A percentile compares a stretch with the other conserved stretches of the same genome.
Conservation (phyloP, 2,797 vertebrate genomes). For the Enteromius anoplus region DNA sequence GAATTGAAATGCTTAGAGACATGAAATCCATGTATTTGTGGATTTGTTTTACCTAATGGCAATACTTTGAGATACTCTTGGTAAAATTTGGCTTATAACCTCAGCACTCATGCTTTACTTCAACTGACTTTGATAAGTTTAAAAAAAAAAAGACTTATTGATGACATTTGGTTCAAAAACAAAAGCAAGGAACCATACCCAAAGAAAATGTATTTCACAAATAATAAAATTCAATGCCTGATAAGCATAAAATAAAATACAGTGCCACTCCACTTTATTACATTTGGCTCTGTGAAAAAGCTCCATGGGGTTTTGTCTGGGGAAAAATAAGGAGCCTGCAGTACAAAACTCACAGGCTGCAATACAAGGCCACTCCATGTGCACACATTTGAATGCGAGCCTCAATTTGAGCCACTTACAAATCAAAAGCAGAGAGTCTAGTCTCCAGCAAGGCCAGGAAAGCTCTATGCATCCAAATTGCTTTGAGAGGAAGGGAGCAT, state of each 20-base stretch:
- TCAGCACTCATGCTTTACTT: background rate
- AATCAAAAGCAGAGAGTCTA: slow-evolving; percentile 63
- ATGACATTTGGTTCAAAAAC: slow-evolving; percentile 44
- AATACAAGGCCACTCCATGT: slow-evolving; percentile 60
- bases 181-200: slow-evolving; percentile 13
- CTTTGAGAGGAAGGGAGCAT: slow-evolving; percentile 67
- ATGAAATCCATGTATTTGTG: background rate
- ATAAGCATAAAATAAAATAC: slow-evolving; percentile 53
- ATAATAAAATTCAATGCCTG: slow-evolving; percentile 31
- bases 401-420: slow-evolving; percentile 65
- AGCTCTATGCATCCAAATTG: slow-evolving; percentile 63
- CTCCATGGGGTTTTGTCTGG: slow-evolving; percentile 59
- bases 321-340: slow-evolving; percentile 55
- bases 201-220: slow-evolving; percentile 42
- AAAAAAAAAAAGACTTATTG: background rate
- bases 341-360: slow-evolving; percentile 51
- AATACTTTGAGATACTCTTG: background rate
- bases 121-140: background rate
- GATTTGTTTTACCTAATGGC: background rate
- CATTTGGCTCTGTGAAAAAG: slow-evolving; percentile 59
- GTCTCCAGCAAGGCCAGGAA: slow-evolving; percentile 61
- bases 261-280: slow-evolving; percentile 57
- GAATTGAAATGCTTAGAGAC: background rate
- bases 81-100: background rate
- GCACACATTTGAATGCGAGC: slow-evolving; percentile 60